A percentile compares a stretch with the other conserved stretches of the same genome.
phyloP scores from a whole-genome alignment of 1,140 invertebrate species.

The Bombus sibiricus region DNA sequence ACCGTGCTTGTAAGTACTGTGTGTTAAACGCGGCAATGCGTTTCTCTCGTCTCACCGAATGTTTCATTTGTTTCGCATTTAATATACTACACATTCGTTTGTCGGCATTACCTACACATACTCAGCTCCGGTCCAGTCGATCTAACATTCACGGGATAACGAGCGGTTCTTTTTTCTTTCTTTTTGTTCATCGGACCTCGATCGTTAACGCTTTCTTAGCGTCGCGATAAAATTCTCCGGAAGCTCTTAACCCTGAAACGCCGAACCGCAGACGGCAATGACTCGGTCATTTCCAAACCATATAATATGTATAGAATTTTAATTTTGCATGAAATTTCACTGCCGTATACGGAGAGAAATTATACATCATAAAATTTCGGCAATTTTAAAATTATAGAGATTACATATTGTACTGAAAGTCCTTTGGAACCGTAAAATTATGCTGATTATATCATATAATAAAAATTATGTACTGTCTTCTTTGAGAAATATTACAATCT shows the following conservation, averaged over 20 bases:
- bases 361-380: background rate
- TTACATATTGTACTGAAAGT: no score
- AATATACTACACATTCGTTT: constrained; percentile 34
- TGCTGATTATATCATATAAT: background rate
- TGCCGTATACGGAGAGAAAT: background rate
- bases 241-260: background rate
- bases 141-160: constrained; percentile 36
- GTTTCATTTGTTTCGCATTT: constrained; percentile 50
- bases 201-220: background rate
- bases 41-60: constrained; percentile 47
- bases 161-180: background rate
- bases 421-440: background rate
- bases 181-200: background rate
- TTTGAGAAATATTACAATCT: background rate
- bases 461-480: background rate
- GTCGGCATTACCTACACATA: constrained; percentile 40
- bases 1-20: constrained; percentile 23
- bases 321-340: background rate
- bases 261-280: background rate
- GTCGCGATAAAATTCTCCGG: background rate
- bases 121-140: constrained; percentile 56
- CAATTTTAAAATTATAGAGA: background rate
- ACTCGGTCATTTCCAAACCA: background rate
- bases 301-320: background rate
- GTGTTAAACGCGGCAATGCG: constrained; percentile 42